Base-by-base conservation (phyloP, 1,140 invertebrate species). In the Platyura marginata region DNA sequence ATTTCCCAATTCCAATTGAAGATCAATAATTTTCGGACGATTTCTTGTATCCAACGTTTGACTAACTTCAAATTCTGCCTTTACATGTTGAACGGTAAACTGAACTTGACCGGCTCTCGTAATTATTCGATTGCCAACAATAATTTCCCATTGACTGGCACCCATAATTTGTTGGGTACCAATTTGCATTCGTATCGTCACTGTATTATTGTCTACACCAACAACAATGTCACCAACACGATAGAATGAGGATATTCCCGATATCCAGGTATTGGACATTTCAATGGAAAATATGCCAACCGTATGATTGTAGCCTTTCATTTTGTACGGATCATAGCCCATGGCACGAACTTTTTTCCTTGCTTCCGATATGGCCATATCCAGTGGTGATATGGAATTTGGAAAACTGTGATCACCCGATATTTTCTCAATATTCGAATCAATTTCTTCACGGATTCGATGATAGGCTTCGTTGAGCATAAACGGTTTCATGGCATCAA, bases 401-500 rank as follows among this genome's bases (percentile, higher is more conserved):
- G 83, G 81, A 50, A 88, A 81, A 35, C 71, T 74, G 50, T 79
- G 71, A 33, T 73, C 70, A 0, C 68, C 69, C 4, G 78, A 70
- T 9, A 82, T 54, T 48, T 77, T 68, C 45, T 75, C 74, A 41
- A 83, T 67, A 41, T 80, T 68, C 10, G 62, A 49, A 48, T 77
- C 70, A 18, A 85, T 65, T 59, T 81, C 79, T 21, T 62, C 56
- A 47, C 75, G 69, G 1, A 76, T 59, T 54, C 72, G 74, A 2
- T 69, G 72, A 50, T 87, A 83, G 1, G 81, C 77, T 59, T 86
- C 74, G 46, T 71, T 72, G 4, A 88, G 60, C 48, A 88, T 75
- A 44, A 80, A 82, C 0, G 84, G 84, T 53, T 88, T 88, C 44
- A 88, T 81, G 11, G 78, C 79, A 50, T 88, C 82, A 49, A 89